A percentile compares a stretch with the other conserved stretches of the same genome.
phyloP scores from a whole-genome alignment of 64 coral and sea anemone genomes.

The Cladopsammia gracilis region DNA sequence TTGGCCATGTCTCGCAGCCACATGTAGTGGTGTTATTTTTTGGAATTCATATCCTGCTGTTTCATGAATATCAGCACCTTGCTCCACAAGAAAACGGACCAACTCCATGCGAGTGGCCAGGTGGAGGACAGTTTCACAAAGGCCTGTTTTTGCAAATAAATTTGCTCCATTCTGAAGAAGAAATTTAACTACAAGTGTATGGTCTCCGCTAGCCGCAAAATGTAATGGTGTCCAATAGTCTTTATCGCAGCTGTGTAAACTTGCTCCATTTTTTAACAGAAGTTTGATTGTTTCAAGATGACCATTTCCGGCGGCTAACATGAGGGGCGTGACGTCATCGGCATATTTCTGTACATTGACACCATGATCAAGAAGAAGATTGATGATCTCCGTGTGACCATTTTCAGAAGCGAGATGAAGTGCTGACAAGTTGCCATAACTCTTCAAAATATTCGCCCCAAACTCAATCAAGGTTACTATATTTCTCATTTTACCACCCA shows the following conservation, averaged over 20 bases:
- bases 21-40: conserved; percentile 13
- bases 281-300: too few species aligned
- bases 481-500: neutral
- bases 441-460: neutral
- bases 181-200: neutral
- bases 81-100: neutral
- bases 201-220: neutral
- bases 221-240: neutral
- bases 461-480: neutral
- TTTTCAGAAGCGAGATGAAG: neutral
- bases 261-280: neutral
- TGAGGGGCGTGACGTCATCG: neutral
- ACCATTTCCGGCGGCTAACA: neutral
- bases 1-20: neutral
- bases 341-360: neutral
- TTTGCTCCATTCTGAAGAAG: neutral
- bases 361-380: neutral
- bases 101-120: neutral
- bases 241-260: neutral
- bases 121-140: neutral
- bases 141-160: neutral
- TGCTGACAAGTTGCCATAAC: neutral
- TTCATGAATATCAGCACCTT: conserved; percentile 1
- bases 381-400: neutral
- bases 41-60: neutral